phyloP scores from a whole-genome alignment of 1,140 invertebrate genomes.

The Zaprionus tsacasi region DNA sequence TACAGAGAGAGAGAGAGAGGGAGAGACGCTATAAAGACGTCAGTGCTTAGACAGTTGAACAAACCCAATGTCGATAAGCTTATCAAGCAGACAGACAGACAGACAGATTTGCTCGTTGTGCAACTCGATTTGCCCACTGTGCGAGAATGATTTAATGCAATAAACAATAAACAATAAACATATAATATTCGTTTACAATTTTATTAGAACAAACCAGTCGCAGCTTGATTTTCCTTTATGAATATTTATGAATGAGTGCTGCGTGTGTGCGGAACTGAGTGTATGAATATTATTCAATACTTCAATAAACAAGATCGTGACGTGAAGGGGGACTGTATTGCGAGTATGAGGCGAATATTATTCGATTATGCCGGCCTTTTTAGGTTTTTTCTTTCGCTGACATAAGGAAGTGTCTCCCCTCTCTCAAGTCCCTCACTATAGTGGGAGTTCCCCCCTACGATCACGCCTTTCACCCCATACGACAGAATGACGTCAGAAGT shows the following conservation, averaged over 20 bases:
- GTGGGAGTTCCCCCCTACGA: conserved; percentile 1
- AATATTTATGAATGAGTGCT: conserved; percentile 7
- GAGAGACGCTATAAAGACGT: background rate
- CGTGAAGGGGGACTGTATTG: background rate
- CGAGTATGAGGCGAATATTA: background rate
- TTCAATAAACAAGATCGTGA: conserved; percentile 39
- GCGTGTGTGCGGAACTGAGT: conserved; percentile 8
- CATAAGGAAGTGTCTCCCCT: conserved; percentile 27
- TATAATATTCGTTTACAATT: conserved; percentile 38
- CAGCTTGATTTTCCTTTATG: conserved; percentile 32
- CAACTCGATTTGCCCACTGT: conserved; percentile 20
- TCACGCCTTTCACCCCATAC: conserved; percentile 35
- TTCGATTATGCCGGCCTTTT: conserved; percentile 22
- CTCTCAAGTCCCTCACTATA: background rate
- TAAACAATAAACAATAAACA: conserved; percentile 41
- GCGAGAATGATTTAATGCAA: conserved; percentile 35
- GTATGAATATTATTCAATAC: conserved; percentile 38
- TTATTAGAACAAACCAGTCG: conserved; percentile 42
- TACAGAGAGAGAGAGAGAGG: too few species aligned
- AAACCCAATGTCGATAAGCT: conserved; percentile 43
- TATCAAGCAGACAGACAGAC: conserved; percentile 21
- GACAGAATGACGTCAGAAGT: conserved; percentile 22
- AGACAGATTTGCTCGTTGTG: background rate
- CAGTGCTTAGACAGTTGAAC: conserved; percentile 38
- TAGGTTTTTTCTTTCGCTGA: conserved; percentile 33